Base-by-base conservation (phyloP, 2,888 invertebrate species). In the Cremastinae sp. region DNA sequence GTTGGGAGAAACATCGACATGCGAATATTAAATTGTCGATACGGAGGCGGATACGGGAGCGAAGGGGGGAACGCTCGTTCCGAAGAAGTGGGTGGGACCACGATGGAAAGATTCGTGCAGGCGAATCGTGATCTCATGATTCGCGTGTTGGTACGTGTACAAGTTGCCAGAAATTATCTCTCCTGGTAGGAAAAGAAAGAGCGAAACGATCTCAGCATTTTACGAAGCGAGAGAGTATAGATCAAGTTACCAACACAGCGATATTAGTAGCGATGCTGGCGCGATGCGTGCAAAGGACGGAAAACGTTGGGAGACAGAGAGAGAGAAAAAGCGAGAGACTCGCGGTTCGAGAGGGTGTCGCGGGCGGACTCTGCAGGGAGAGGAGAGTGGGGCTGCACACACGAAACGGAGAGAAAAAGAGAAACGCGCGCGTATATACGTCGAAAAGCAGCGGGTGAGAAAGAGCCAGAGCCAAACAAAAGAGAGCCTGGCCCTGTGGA, bases 221-320 rank as follows among this genome's bases (percentile, higher is more conserved):
- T 37, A 39, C 22, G 72, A 69, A 75, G 59, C 78, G 76, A 76
- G 78, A 81, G 74, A 76, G 56, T 62, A 20, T 37, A 45, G 53
- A 49, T 49, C 58, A 45, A 51, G 51, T 28, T 43, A 43, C 41
- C 37, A 41, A 37, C 22, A 61, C 9, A 20, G 8, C 22, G 4
- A 61, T 68, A 62, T 61, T 73, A 56, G 74, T 59, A 55, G 56
- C 70, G 66, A 78, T 75, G 83, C 84, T 81, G 83, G 81, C 81
- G 79, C 78, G 82, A 82, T 86, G 86, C 83, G 86, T 86, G 84
- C 82, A 75, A 82, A 86, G 87, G 87, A 88, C 86, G 85, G 87
- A 87, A 85, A 87, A 87, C 80, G 84, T 55, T 61, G 70, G 20
- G 70, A 58, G 58, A 64, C 49, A 64, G 73, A 70, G 76, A 71